A percentile compares a stretch with the other conserved stretches of the same genome.
phyloP scores from a whole-genome alignment of 2,888 invertebrate species.

The Hemistola chrysoprasaria region DNA sequence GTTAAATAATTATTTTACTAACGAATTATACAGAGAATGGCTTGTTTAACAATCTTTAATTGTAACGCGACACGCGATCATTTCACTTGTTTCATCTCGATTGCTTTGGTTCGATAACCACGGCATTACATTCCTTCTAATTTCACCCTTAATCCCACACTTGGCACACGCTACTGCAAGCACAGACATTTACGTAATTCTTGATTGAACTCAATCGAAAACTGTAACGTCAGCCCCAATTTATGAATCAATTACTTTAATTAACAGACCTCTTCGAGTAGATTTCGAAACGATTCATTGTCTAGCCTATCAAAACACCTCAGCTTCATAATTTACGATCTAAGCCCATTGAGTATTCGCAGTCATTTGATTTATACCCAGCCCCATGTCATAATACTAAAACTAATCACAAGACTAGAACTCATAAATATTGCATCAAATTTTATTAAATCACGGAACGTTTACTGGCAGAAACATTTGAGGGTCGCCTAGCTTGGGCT shows the following conservation, averaged over 20 bases:
- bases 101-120: conserved; percentile 33
- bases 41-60: conserved; percentile 16
- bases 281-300: conserved; percentile 14
- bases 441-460: conserved; percentile 82
- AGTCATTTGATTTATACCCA: conserved; percentile 18
- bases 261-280: conserved; percentile 23
- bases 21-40: conserved; percentile 17
- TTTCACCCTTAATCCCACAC: conserved; percentile 30
- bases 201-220: conserved; percentile 22
- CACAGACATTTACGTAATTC: conserved; percentile 15
- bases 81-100: conserved; percentile 42
- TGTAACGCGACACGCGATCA: conserved; percentile 31
- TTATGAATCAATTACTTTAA: conserved; percentile 25
- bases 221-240: conserved; percentile 22
- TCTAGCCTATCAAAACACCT: conserved; percentile 11
- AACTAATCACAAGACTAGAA: conserved; percentile 52
- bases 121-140: conserved; percentile 33
- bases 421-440: conserved; percentile 37
- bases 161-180: conserved; percentile 1
- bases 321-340: conserved; percentile 9
- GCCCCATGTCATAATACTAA: conserved; percentile 26
- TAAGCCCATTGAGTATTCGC: conserved; percentile 17
- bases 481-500: conserved; percentile 91
- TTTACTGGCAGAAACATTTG: conserved; percentile 88
- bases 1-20: conserved; percentile 17